These are phyloP conservation scores for Grantiella picta DNA, from an alignment of 2,113 vertebrate genomes.

Conservation along the genomic window DNA sequence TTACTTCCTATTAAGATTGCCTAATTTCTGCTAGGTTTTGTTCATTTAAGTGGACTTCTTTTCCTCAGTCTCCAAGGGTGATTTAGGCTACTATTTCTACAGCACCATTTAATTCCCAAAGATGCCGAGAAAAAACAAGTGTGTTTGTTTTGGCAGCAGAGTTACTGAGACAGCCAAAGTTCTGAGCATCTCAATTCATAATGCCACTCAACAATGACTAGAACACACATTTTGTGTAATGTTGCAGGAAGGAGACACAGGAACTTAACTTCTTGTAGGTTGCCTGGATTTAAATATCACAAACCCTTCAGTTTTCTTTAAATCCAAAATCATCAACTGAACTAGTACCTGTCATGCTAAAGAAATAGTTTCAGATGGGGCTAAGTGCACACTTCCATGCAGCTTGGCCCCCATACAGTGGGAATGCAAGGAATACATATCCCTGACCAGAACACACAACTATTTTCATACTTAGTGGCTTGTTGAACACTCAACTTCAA, in stretches of 20 bases:
- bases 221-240: neutral
- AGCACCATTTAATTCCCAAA: neutral
- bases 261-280: neutral
- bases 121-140: neutral
- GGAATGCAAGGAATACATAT: neutral
- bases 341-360: rapidly evolving
- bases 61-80: neutral
- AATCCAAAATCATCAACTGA: neutral
- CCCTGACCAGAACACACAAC: neutral
- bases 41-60: neutral
- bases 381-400: neutral
- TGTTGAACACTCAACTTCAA: neutral
- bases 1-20: neutral
- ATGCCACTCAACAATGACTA: neutral
- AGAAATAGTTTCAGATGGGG: neutral
- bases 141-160: neutral
- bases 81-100: neutral
- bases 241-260: neutral
- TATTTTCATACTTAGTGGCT: neutral
- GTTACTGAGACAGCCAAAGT: neutral
- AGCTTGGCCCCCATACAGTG: neutral
- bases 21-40: neutral
- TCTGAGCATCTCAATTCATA: neutral
- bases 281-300: neutral
- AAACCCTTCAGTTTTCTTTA: neutral